These are phyloP conservation scores for Elephantulus edwardii DNA, from an alignment of 2,113 vertebrate species.

Conservation along the genomic window DNA sequence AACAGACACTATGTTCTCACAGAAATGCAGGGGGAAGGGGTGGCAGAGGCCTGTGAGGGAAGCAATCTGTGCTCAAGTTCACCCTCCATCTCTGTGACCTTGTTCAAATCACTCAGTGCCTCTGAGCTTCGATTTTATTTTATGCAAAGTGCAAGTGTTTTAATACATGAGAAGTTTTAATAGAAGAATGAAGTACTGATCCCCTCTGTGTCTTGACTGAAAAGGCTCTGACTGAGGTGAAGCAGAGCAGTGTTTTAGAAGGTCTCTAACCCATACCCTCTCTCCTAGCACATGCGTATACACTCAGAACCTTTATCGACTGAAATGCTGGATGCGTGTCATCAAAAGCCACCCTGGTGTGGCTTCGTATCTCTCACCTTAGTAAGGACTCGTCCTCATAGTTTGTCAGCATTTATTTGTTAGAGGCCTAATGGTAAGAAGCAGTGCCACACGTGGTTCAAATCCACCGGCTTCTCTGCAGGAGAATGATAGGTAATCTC, in stretches of 20 bases:
- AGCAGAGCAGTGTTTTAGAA: background rate
- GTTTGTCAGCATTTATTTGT: background rate
- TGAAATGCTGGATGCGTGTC: background rate
- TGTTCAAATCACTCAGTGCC: background rate
- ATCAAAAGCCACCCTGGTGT: background rate
- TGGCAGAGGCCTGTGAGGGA: background rate
- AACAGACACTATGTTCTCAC: rapidly evolving
- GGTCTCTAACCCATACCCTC: background rate
- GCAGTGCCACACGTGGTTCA: too few relatives aligned
- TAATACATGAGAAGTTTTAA: background rate
- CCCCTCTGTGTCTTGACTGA: background rate
- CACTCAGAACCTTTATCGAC: background rate
- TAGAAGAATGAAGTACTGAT: background rate
- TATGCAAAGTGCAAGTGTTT: background rate
- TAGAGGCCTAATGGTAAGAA: background rate
- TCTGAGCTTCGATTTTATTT: background rate
- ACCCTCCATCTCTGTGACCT: background rate
- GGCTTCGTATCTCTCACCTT: background rate
- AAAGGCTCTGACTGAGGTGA: background rate
- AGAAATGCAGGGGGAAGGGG: background rate
- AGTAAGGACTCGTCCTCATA: background rate
- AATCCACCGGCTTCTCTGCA: too few relatives aligned
- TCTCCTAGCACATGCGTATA: background rate
- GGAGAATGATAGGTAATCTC: too few relatives aligned
- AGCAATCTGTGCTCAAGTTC: background rate